Conservation (phyloP, 2,113 vertebrate genomes). For the Podilymbus podiceps region DNA sequence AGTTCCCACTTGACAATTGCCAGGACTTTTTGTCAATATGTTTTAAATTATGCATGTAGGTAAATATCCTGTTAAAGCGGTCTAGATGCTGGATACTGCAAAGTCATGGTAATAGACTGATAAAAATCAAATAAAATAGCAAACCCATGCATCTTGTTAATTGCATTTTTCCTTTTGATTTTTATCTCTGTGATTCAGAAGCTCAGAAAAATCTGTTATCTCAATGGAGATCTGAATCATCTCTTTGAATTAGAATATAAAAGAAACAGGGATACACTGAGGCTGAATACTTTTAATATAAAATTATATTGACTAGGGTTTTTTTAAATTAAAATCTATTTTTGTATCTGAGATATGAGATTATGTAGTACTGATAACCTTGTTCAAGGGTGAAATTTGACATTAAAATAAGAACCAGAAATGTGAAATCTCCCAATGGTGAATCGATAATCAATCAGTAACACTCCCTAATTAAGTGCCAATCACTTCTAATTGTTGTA, state of each 20-base stretch:
- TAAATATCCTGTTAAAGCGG: not conserved
- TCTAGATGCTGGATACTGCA: not conserved
- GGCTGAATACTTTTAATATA: not conserved
- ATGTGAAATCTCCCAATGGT: not conserved
- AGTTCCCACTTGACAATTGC: not conserved
- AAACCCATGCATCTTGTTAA: not conserved
- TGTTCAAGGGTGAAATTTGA: constrained; percentile 7
- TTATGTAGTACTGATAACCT: not conserved
- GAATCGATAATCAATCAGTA: constrained; percentile 44
- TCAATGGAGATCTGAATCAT: not conserved
- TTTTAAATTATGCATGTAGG: not conserved
- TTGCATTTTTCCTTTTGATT: not conserved
- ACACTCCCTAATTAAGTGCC: not conserved
- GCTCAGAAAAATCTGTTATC: not conserved
- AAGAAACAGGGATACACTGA: not conserved
- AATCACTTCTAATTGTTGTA: not conserved
- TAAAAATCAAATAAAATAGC: not conserved
- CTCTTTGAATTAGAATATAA: not conserved
- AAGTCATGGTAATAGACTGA: not conserved
- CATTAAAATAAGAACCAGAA: not conserved
- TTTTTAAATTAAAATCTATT: not conserved
- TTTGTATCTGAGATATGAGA: not conserved
- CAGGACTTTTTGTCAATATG: not conserved
- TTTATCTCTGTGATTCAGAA: not conserved
- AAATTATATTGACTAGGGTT: not conserved